Percentiles rank a stretch among this genome's conserved stretches.
phyloP scores from a whole-genome alignment of 2,113 vertebrate species.

The Sarotherodon lohbergeri region DNA sequence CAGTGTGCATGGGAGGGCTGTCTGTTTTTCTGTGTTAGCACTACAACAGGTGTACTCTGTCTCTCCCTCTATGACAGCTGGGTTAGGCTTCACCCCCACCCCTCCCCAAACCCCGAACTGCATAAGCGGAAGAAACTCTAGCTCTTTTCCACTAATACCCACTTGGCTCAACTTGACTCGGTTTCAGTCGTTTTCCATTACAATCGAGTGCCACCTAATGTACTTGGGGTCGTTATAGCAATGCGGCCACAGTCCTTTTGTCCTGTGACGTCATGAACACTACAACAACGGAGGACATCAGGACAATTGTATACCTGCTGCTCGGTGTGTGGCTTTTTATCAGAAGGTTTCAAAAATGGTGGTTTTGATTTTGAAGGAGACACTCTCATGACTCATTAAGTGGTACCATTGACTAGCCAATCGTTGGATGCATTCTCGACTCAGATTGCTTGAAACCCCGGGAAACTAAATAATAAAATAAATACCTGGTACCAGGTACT shows the following conservation, averaged over 20 bases:
- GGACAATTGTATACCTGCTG: neutral
- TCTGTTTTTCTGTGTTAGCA: neutral
- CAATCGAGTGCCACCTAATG: neutral
- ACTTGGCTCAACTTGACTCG: neutral
- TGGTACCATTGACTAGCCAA: neutral
- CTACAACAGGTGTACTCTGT: neutral
- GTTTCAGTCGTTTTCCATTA: neutral
- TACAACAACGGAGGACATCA: neutral
- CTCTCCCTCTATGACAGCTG: neutral
- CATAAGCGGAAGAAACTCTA: neutral
- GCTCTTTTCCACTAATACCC: neutral
- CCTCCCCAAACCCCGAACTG: neutral
- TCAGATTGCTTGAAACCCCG: too few species aligned
- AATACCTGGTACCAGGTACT: neutral
- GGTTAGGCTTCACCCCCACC: neutral
- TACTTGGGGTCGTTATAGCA: neutral
- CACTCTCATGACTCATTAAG: neutral
- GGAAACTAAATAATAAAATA: neutral
- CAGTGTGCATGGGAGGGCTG: neutral
- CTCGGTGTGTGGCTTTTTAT: neutral
- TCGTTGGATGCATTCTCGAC: neutral
- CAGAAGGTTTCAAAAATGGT: neutral
- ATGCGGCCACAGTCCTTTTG: neutral
- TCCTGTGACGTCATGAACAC: neutral
- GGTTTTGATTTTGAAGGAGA: neutral